These are phyloP conservation scores for Teleogryllus occipitalis DNA, from an alignment of 1,140 invertebrate genomes.

Conservation along the genomic window DNA sequence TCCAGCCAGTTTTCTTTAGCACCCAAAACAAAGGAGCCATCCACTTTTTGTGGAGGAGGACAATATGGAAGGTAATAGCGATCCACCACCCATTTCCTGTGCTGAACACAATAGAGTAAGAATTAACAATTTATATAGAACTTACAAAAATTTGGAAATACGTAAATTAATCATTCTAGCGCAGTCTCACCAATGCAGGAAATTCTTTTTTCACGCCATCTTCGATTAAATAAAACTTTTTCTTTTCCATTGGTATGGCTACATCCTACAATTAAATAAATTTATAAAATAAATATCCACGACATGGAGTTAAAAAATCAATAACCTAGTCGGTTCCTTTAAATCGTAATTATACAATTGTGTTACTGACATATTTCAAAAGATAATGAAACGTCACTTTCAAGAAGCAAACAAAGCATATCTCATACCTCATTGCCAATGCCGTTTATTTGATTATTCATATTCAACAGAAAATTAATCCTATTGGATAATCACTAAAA, in stretches of 20 bases:
- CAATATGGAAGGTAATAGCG: conserved; percentile 36
- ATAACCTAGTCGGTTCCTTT: no score
- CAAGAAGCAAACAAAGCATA: no score
- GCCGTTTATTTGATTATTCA: no score
- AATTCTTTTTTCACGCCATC: conserved; percentile 29
- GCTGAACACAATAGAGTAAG: conserved; percentile 30
- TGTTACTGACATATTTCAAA: no score
- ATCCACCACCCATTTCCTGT: conserved; percentile 34
- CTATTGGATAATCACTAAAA: no score
- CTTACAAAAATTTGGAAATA: neutral
- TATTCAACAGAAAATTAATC: no score
- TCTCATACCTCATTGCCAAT: no score
- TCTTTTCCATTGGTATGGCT: conserved; percentile 15
- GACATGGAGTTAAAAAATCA: no score
- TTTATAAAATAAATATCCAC: no score
- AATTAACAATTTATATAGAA: neutral
- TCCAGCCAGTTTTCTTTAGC: conserved; percentile 50
- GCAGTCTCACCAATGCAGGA: conserved; percentile 34
- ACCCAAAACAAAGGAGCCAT: conserved; percentile 36
- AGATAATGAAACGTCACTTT: no score
- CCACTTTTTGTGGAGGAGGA: conserved; percentile 26
- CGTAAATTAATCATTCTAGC: conserved; percentile 11
- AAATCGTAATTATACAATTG: no score
- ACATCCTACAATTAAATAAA: neutral
- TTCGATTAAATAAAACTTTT: conserved; percentile 29